Base-by-base conservation (phyloP, 2,797 vertebrate species). In the Halcyon leucocephala region DNA sequence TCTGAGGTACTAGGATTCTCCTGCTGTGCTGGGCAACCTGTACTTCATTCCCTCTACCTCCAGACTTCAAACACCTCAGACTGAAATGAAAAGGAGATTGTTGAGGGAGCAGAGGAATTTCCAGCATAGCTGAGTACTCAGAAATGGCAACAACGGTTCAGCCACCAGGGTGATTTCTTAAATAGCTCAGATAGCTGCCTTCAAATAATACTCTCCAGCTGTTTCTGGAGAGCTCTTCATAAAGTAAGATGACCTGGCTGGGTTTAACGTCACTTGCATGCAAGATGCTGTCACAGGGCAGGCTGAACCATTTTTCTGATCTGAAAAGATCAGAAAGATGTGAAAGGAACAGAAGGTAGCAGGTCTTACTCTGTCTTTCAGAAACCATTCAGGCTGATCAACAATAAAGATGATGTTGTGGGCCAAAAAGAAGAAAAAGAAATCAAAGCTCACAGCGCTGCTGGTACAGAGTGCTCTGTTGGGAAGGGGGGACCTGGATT, bases 311-410 rank as follows among this genome's bases (percentile, higher is more conserved):
- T 92, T 95, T 70, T 96, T 96, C 80, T 87, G 61, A 95, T 88
- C 80, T 90, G 70, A 94, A 87, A 87, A 90, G 82, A 95, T 95
- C 51, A 91, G 78, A 95, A 74, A 44, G 42, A 70, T 78, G 66
- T 69, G 71, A 84, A 86, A 67, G 92, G 83, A 97, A 97, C 65
- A 89, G 58, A 66, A 90, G 82, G 83, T 37, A 31, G 61, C 42
- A 83, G 84, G 82, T 82, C 83, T 80, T 82, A 58, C 42, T 70
- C 71, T 80, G 64, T 31, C 57, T 91, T 88, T 94, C 78, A 95
- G 82, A 97, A 91, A 91, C 41, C 20, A 78, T 51, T 92, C 82
- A 85, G 48, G 39, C 46, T 82, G 61, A 57, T 85, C 6, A 1
- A 85, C 65, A 93, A 89, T 87, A 35, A 82, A 71, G 52, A 31